Base-by-base conservation (phyloP, 1,140 invertebrate species). In the Heliconius melpomene region DNA sequence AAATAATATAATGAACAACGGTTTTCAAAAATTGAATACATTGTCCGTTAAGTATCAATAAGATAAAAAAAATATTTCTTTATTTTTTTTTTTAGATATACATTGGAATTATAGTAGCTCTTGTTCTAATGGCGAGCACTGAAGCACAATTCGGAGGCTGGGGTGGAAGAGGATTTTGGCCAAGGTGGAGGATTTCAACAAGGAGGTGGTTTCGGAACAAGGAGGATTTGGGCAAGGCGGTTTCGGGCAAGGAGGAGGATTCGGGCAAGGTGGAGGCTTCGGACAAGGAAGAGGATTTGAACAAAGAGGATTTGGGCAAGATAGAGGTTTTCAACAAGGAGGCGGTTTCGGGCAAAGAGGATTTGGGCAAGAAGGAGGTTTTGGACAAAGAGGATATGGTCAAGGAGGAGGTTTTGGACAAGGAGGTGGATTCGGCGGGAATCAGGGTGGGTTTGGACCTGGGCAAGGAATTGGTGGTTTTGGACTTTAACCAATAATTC, bases 391-490 rank as follows among this genome's bases (percentile, higher is more conserved):
- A 60, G 57, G 54, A 9, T n/a, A 11, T 60, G 54, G 1, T 23
- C 54, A 26, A 8, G 71, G 77, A n/a, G 76, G 79, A n/a, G 82
- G 80, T n/a, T 79, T 60, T 75, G 29, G 52, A 1, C 29, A 52
- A 23, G 70, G 77, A 16, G 77, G 70, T 7, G 78, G 78, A 32
- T 78, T 73, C 18, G 75, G 76, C 1, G 78, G 72, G 23, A 79
- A 52, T 3, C 26, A 32, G 26, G 71, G 66, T 74, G 52, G 54
- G 11, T 40, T 72, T 23, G 75, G 78, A 50, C 52, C 50, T 40
- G 79, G 76, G 9, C 60, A 72, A 52, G 78, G 80, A 9, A 76
- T 76, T n/a, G 78, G 81, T 11, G 71, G 75, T 40, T 79, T 78
- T 23, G 79, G 82, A 29, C 38, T 23, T 73, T 52, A 73, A 66